Conservation (phyloP, 1,140 invertebrate species). For the Drosophila willistoni region DNA sequence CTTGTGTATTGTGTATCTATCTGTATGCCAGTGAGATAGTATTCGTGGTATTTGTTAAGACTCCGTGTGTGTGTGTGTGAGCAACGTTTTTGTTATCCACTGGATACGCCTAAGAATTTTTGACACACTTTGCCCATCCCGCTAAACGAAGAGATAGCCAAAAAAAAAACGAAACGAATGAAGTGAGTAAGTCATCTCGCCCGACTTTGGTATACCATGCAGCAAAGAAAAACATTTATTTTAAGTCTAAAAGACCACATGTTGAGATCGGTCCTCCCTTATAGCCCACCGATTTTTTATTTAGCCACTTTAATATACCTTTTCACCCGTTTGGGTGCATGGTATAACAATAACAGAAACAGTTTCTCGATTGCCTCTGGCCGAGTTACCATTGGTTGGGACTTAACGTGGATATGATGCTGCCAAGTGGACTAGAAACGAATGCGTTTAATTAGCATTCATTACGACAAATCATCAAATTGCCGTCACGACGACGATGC, state of each 20-base stretch:
- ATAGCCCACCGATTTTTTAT: no score
- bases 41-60: constrained; percentile 29
- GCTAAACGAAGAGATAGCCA: constrained; percentile 40
- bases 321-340: no score
- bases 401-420: constrained; percentile 43
- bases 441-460: constrained; percentile 82
- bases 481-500: constrained; percentile 65
- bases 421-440: constrained; percentile 78
- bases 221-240: no score
- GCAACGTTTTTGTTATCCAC: constrained; percentile 35
- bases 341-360: neutral
- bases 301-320: no score
- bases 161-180: neutral
- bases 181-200: no score
- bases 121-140: constrained; percentile 66
- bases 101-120: constrained; percentile 75
- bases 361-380: constrained; percentile 26
- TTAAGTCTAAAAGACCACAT: no score
- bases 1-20: constrained; percentile 20
- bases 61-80: constrained; percentile 25
- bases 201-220: no score
- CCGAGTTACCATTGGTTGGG: constrained; percentile 37
- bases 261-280: no score
- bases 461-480: constrained; percentile 81
- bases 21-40: constrained; percentile 19